Base-by-base conservation (phyloP, 2,797 vertebrate genomes). In the Oceanodroma leucorhoa region DNA sequence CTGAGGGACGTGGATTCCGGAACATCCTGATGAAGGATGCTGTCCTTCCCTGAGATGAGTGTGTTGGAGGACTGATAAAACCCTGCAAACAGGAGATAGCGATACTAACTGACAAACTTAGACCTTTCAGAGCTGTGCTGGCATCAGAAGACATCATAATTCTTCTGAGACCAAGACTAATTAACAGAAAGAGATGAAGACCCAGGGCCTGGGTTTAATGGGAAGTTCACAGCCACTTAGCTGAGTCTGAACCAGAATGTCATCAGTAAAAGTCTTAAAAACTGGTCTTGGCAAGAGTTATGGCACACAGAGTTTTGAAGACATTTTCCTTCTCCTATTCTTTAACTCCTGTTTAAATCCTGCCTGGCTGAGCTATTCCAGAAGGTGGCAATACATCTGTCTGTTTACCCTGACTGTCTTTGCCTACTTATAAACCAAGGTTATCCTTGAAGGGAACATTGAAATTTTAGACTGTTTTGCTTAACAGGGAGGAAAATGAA, bases 151-250 rank as follows among this genome's bases (percentile, higher is more conserved):
- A 71, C 92, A 96, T 92, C 57, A 58, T 83, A 94, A 95, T 78
- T 94, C 94, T 94, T 92, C 58, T 88, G 94, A 95, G 92, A 92
- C 67, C 91, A 75, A 94, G 92, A 93, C 92, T 96, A 95, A 96
- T 96, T 93, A 96, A 92, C 82, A 80, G 79, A 90, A 95, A 84
- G 73, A 95, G 93, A 94, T 82, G 95, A 96, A 93, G 94, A 95
- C 85, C 89, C 85, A 91, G 57, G 87, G 87, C 72, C 88, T 14
- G 34, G 38, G 90, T 96, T 94, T 95, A 94, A 93, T 83, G 85
- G 45, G 91, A 95, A 95, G 93, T 96, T 96, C 94, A 93, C 90
- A 95, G 93, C 34, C 80, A 83, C 87, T 93, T 94, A 1, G 0
- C 61, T 91, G 85, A 93, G 40, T 91, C 72, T 95, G 80, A 95